phyloP scores from a whole-genome alignment of 2,888 invertebrate genomes.

The Lasioglossum pauxillum region DNA sequence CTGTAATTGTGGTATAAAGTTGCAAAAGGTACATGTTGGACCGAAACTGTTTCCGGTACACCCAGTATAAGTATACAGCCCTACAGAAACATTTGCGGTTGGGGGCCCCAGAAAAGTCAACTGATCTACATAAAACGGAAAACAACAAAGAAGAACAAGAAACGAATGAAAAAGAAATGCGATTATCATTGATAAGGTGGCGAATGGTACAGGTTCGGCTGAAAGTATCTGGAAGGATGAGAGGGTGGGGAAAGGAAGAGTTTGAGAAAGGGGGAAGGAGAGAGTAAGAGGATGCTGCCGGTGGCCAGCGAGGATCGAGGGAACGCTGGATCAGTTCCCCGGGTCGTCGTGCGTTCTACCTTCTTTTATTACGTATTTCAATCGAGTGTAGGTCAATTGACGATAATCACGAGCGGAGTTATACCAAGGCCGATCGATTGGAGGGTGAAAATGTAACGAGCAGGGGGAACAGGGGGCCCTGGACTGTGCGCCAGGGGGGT shows the following conservation, averaged over 20 bases:
- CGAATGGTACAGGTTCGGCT: slow-evolving; percentile 31
- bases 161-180: slow-evolving; percentile 22
- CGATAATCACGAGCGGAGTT: slow-evolving; percentile 72
- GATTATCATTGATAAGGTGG: slow-evolving; percentile 66
- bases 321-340: slow-evolving; percentile 46
- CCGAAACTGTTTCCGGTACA: neutral
- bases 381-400: slow-evolving; percentile 79
- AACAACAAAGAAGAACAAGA: neutral
- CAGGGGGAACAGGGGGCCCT: slow-evolving; percentile 39
- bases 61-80: neutral
- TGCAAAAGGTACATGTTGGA: too few relatives aligned
- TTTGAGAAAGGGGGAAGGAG: neutral
- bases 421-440: slow-evolving; percentile 76
- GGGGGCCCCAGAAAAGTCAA: neutral
- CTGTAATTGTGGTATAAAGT: too few relatives aligned
- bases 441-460: slow-evolving; percentile 75
- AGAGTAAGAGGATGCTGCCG: slow-evolving; percentile 14
- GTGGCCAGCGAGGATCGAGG: slow-evolving; percentile 1
- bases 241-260: neutral
- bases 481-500: slow-evolving; percentile 14
- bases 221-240: neutral
- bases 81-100: neutral
- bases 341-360: slow-evolving; percentile 28
- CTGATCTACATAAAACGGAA: neutral
- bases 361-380: slow-evolving; percentile 73